Conservation (phyloP, 2,113 vertebrate genomes). For the Carlito syrichta region DNA sequence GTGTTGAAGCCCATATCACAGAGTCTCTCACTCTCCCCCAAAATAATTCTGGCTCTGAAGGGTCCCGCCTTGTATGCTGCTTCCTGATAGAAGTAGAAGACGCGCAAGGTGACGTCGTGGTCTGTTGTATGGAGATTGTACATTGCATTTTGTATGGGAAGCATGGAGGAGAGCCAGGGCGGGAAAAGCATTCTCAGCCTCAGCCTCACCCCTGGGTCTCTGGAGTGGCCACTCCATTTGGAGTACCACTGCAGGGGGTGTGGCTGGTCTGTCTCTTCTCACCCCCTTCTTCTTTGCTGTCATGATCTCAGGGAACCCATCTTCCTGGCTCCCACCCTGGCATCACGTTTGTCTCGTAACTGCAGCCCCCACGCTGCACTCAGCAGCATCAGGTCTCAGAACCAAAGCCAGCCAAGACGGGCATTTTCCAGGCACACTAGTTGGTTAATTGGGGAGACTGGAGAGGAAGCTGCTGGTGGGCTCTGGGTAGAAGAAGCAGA, state of each 20-base stretch:
- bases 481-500: not conserved
- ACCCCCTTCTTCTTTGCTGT: too few species aligned
- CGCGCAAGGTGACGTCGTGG: too few species aligned
- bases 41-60: too few species aligned
- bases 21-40: too few species aligned
- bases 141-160: too few species aligned
- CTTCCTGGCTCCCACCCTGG: not conserved
- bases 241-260: fast-evolving
- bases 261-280: not conserved
- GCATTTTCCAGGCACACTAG: not conserved
- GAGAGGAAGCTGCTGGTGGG: too few species aligned
- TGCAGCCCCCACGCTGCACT: fast-evolving
- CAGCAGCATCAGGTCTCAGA: not conserved
- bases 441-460: not conserved
- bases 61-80: too few species aligned
- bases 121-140: too few species aligned
- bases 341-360: not conserved
- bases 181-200: too few species aligned
- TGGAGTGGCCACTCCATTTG: fast-evolving
- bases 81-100: not conserved
- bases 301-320: fast-evolving
- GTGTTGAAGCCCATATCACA: too few species aligned
- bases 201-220: not conserved
- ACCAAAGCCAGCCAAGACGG: not conserved
- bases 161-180: too few species aligned